phyloP scores from a whole-genome alignment of 2,888 invertebrate genomes.

The Cynaeus angustus region DNA sequence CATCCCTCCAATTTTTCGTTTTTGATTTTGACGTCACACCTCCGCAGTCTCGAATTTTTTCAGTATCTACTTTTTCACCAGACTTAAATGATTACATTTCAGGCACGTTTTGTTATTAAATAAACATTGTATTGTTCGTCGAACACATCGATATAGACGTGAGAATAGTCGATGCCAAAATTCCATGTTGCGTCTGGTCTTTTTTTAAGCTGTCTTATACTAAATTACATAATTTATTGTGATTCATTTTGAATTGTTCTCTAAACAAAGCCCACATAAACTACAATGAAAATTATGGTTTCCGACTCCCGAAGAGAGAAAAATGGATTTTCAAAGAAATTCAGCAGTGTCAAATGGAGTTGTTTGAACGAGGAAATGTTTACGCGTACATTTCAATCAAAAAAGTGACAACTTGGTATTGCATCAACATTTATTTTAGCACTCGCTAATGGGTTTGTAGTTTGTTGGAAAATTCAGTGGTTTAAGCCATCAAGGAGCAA shows the following conservation, averaged over 20 bases:
- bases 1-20: conserved; percentile 21
- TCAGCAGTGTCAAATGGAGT: conserved; percentile 1
- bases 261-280: background rate
- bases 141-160: conserved; percentile 10
- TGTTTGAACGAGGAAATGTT: background rate
- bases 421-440: conserved; percentile 18
- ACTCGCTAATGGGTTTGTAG: conserved; percentile 8
- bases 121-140: conserved; percentile 7
- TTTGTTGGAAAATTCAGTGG: conserved; percentile 5
- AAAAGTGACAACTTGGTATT: conserved; percentile 9
- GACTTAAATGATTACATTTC: background rate
- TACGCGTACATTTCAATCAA: conserved; percentile 5
- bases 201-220: conserved; percentile 14
- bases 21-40: conserved; percentile 7
- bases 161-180: conserved; percentile 23
- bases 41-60: background rate
- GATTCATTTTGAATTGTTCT: background rate
- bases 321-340: too few relatives aligned
- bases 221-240: conserved; percentile 17
- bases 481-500: background rate
- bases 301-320: too few relatives aligned
- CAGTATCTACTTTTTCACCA: background rate
- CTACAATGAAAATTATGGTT: too few relatives aligned
- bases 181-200: conserved; percentile 6
- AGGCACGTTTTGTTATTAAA: conserved; percentile 25